Base-by-base conservation (phyloP, 2,888 invertebrate species). In the Callinectes sapidus region DNA sequence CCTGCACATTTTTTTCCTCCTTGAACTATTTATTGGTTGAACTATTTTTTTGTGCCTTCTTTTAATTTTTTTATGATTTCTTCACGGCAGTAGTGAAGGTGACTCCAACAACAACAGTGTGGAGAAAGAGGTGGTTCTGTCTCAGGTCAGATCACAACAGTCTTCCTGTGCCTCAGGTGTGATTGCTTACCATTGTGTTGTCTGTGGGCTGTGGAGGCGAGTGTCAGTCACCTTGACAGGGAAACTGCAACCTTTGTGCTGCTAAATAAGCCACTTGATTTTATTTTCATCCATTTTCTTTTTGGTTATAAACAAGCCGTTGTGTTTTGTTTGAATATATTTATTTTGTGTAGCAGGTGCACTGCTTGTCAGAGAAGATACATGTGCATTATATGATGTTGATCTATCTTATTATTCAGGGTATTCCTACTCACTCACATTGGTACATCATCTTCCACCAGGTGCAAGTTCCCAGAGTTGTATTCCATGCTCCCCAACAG, bases 121-220 rank as follows among this genome's bases (percentile, higher is more conserved):
- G 55, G 66, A 91, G 23, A 93, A 91, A 55, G 92, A 92, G 61
- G 66, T 91, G 8, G 61, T 93, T 10, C 10, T 89, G 5, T 93
- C 93, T 32, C 93, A 91, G n/a, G 16, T 87, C 14, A 91, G 91
- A 23, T 71, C 89, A 81, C 91, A 89, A 3, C 86, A 81, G 86
- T 89, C 91, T 61, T 93, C 93, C 87, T 35, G 88, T 16, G 55
- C 32, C 89, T 91, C 92, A 0, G 94, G 95, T 1, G 95, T 94
- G 71, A 23, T 71, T 71, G 2, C 91, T 94, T 23, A 95, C 95
- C 18, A 54, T 32, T 87, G 16, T 54, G 32, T 54, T 88, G 35
- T 54, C 28, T 88, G 54, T 28, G 48, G 16, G 61, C 61, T 61
- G 61, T 61, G 35, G 55, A 35, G 88, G n/a, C 55, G 23, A 54